These are phyloP conservation scores for Synanthedon tipuliformis DNA, from an alignment of 2,888 invertebrate species.

Conservation along the genomic window DNA sequence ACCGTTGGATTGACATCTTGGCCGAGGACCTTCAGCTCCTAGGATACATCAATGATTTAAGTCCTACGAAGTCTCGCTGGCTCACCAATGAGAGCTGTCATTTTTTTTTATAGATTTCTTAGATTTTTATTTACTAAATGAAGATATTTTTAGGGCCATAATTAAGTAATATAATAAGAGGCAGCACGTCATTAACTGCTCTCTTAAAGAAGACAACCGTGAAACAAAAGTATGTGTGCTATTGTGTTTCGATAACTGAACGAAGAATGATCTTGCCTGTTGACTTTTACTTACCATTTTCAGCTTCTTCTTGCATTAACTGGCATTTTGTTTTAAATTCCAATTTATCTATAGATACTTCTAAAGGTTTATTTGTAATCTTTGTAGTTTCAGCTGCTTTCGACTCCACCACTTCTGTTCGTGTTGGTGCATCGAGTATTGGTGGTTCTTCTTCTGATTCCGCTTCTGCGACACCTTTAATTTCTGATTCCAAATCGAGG, in stretches of 20 bases:
- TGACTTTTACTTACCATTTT: slow-evolving; percentile 31
- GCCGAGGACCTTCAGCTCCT: slow-evolving; percentile 56
- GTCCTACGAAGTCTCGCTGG: too few species aligned
- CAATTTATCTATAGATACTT: slow-evolving; percentile 31
- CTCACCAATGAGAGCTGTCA: too few species aligned
- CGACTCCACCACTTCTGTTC: slow-evolving; percentile 42
- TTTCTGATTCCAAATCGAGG: slow-evolving; percentile 14
- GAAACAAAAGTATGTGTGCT: too few species aligned
- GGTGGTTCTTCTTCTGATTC: slow-evolving; percentile 11
- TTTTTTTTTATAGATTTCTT: too few species aligned
- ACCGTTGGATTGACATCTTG: slow-evolving; percentile 78
- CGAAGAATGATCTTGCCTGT: too few species aligned
- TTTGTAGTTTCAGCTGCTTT: slow-evolving; percentile 42
- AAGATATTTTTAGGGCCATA: too few species aligned
- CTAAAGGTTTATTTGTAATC: slow-evolving; percentile 25
- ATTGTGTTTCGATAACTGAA: too few species aligned
- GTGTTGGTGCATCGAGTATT: slow-evolving; percentile 25
- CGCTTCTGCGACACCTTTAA: slow-evolving; percentile 9
- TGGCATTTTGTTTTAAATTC: slow-evolving; percentile 68
- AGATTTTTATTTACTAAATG: too few species aligned
- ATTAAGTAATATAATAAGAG: too few species aligned
- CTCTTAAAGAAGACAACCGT: too few species aligned
- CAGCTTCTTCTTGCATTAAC: slow-evolving; percentile 57
- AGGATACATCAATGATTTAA: not conserved
- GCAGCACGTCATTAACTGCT: too few species aligned